phyloP scores from a whole-genome alignment of 2,888 invertebrate species.

The Lasioglossum vierecki region DNA sequence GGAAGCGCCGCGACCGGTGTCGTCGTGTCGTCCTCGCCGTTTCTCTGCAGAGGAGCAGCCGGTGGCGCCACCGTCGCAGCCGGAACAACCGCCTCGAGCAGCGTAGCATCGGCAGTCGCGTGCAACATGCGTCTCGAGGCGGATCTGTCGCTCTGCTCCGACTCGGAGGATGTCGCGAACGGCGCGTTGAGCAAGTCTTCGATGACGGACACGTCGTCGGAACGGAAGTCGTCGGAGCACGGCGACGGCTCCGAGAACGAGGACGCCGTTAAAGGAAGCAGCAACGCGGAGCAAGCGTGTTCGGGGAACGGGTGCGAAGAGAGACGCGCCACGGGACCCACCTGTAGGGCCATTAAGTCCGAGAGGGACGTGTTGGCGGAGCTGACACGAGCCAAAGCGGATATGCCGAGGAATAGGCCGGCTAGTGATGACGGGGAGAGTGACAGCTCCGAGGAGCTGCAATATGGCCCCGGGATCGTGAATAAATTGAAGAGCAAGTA shows the following conservation, averaged over 20 bases:
- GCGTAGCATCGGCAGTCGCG: constrained; percentile 77
- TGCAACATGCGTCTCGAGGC: constrained; percentile 82
- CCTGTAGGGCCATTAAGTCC: constrained; percentile 41
- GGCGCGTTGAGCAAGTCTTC: constrained; percentile 72
- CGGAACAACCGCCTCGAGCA: constrained; percentile 53
- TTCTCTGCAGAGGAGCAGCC: constrained; percentile 50
- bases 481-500: constrained; percentile 94
- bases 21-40: constrained; percentile 45
- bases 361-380: constrained; percentile 55
- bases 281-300: constrained; percentile 13
- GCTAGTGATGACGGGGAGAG: constrained; percentile 83
- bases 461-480: constrained; percentile 96
- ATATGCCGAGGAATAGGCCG: constrained; percentile 57
- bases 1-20: constrained; percentile 49
- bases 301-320: constrained; percentile 33
- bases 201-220: constrained; percentile 71
- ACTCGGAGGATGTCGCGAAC: constrained; percentile 78
- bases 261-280: constrained; percentile 29
- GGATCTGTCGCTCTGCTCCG: constrained; percentile 77
- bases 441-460: constrained; percentile 91
- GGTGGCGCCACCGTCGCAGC: constrained; percentile 59
- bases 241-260: constrained; percentile 65
- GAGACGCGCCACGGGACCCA: constrained; percentile 22
- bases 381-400: constrained; percentile 32
- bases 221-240: constrained; percentile 68